Evolutionary conservation across 2,888 invertebrate species (phyloP).

Genomic region (Torymus auratus): DNA sequence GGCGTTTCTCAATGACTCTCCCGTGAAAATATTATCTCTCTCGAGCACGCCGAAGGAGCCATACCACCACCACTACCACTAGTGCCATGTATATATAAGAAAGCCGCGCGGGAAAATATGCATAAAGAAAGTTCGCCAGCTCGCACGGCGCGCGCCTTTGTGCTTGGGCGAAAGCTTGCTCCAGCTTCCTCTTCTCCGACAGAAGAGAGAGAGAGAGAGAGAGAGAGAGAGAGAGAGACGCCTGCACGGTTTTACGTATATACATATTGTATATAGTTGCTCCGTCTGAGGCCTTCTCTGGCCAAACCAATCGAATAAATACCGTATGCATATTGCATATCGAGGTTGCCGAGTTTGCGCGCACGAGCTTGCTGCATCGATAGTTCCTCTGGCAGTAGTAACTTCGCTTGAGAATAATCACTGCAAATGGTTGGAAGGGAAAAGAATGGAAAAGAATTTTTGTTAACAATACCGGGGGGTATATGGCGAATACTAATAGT

Average conservation of each 20-base stretch:
- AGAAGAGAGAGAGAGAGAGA: not conserved
- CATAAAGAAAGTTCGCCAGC: constrained; percentile 48
- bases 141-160: constrained; percentile 5
- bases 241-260: not conserved
- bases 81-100: constrained; percentile 12
- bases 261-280: constrained; percentile 28
- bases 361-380: too few species aligned
- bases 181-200: constrained; percentile 54
- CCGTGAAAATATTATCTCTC: constrained; percentile 30
- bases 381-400: too few species aligned
- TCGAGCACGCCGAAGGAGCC: constrained; percentile 15
- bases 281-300: constrained; percentile 22
- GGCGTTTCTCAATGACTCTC: constrained; percentile 26
- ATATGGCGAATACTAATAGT: too few species aligned
- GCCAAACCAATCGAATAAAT: constrained; percentile 34
- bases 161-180: constrained; percentile 21
- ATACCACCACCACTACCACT: not conserved
- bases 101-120: constrained; percentile 31
- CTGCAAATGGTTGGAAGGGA: too few species aligned
- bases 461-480: too few species aligned
- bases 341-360: too few species aligned
- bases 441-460: too few species aligned
- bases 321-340: not conserved
- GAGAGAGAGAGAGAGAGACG: too few species aligned
- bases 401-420: too few species aligned